These are phyloP conservation scores for Pogonophryne albipinna DNA, from an alignment of 2,797 vertebrate species.

Conservation along the genomic window DNA sequence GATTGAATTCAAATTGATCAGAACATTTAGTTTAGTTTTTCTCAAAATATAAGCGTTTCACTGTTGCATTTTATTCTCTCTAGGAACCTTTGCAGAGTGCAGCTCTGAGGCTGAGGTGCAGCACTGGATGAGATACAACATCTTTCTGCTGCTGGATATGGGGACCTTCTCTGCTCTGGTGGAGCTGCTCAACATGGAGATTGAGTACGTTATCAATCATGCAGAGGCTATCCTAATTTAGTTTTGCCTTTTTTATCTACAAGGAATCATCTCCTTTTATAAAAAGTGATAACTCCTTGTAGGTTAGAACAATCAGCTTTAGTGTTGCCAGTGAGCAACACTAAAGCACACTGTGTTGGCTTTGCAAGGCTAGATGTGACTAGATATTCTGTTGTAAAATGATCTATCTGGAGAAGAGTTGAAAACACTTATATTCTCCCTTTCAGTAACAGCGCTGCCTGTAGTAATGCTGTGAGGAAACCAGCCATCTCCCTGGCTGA, in stretches of 20 bases:
- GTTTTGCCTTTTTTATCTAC: background rate
- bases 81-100: conserved; percentile 95
- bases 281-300: background rate
- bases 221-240: background rate
- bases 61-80: conserved; percentile 5
- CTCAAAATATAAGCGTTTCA: background rate
- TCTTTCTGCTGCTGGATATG: conserved; percentile 94
- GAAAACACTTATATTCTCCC: background rate
- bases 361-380: background rate
- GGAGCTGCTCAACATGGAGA: conserved; percentile 99
- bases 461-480: conserved; percentile 96
- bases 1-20: background rate
- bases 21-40: background rate
- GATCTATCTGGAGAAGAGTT: background rate
- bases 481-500: conserved; percentile 98
- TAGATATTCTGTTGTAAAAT: background rate
- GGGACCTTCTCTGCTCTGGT: conserved; percentile 96
- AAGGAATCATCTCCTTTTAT: background rate
- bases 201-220: conserved; percentile 88
- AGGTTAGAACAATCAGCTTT: background rate
- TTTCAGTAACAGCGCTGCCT: conserved; percentile 95
- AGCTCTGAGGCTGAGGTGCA: conserved; percentile 93
- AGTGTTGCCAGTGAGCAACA: background rate
- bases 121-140: conserved; percentile 96
- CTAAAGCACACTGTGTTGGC: background rate